These are phyloP conservation scores for Hiodon tergisus DNA, from an alignment of 2,113 vertebrate species.

Conservation along the genomic window DNA sequence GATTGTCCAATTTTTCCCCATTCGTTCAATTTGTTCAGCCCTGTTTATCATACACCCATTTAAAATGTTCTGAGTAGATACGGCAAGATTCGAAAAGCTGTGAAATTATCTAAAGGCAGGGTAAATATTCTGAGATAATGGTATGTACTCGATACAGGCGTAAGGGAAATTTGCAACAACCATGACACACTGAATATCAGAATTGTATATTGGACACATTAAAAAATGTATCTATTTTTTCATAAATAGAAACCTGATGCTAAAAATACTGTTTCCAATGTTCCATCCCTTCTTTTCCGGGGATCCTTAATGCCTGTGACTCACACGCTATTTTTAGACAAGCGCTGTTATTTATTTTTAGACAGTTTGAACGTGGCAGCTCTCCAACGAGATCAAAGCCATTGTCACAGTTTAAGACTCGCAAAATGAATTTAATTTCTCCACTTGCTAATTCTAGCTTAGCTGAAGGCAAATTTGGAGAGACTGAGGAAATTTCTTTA, in stretches of 20 bases:
- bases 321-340: slow-evolving; percentile 42
- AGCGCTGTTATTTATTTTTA: slow-evolving; percentile 53
- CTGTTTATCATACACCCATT: not conserved
- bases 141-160: not conserved
- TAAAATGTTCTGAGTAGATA: no score
- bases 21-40: no score
- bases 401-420: slow-evolving; percentile 21
- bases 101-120: not conserved
- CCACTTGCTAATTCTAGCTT: slow-evolving; percentile 2
- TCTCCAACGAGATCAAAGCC: slow-evolving; percentile 44
- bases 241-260: slow-evolving; percentile 42
- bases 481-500: not conserved
- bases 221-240: slow-evolving; percentile 21
- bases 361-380: slow-evolving; percentile 43
- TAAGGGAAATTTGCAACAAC: not conserved
- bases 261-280: slow-evolving; percentile 49
- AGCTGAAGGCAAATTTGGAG: slow-evolving; percentile 7
- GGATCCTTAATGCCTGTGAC: slow-evolving; percentile 38
- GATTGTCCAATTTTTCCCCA: no score
- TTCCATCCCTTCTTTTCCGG: slow-evolving; percentile 50
- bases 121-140: not conserved
- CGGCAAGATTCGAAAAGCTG: not conserved
- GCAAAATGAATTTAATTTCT: slow-evolving; percentile 28
- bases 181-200: not conserved
- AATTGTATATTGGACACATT: not conserved